Conservation (phyloP, 2,888 invertebrate species). For the Chrysodeixis includens region DNA sequence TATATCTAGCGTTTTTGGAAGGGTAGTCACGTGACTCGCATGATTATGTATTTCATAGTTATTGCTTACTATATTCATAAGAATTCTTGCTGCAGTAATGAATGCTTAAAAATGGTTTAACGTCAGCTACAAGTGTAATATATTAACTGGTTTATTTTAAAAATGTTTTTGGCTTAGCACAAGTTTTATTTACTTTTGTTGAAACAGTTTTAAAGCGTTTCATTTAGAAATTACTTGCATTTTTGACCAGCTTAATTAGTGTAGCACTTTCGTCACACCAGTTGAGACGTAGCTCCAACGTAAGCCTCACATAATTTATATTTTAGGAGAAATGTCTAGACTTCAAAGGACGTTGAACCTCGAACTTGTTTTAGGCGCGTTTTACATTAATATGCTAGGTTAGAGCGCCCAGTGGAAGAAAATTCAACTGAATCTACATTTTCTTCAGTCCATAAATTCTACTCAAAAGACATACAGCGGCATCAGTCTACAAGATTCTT, state of each 20-base stretch:
- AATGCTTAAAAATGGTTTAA: too few species aligned
- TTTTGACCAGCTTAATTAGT: not conserved
- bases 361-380: not conserved
- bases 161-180: too few species aligned
- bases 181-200: not conserved
- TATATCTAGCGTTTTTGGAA: not conserved
- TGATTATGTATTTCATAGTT: too few species aligned
- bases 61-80: too few species aligned
- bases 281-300: not conserved
- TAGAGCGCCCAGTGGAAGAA: not conserved
- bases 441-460: not conserved
- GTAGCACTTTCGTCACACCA: not conserved
- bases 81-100: too few species aligned
- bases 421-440: not conserved
- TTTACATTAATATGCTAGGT: not conserved
- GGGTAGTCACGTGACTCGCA: not conserved
- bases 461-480: not conserved
- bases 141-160: too few species aligned
- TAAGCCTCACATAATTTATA: not conserved
- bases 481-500: not conserved
- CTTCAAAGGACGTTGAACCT: slow-evolving; percentile 1
- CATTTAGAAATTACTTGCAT: not conserved
- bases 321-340: slow-evolving; percentile 7
- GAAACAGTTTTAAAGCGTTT: not conserved
- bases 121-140: too few species aligned